Conservation (phyloP, 2,113 vertebrate genomes). For the Bubalus kerabau region DNA sequence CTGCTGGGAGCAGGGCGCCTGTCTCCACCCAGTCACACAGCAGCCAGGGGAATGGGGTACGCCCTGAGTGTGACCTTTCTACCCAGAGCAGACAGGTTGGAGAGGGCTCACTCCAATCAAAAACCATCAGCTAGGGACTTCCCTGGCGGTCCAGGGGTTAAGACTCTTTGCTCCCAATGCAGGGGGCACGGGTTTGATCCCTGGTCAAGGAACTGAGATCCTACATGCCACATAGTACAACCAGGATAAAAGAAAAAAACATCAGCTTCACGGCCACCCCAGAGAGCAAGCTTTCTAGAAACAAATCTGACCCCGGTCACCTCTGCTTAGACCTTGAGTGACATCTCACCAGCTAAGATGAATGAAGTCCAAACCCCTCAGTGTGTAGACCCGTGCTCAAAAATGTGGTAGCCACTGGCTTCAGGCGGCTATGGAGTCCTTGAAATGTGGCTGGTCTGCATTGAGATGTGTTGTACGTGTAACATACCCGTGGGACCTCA, state of each 20-base stretch:
- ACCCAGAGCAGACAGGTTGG: not conserved
- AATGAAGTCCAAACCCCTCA: not conserved
- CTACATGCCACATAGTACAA: not conserved
- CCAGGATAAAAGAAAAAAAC: not conserved
- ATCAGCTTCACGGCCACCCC: not conserved
- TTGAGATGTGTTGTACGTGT: not conserved
- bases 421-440: too few relatives aligned
- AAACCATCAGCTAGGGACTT: not conserved
- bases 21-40: not conserved
- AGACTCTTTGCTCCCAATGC: not conserved
- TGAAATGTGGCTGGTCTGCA: not conserved
- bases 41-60: accelerated
- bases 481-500: not conserved
- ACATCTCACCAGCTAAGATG: not conserved
- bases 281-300: not conserved
- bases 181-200: not conserved
- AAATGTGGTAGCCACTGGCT: not conserved
- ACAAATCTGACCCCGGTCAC: not conserved
- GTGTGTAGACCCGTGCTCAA: not conserved
- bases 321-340: too few relatives aligned
- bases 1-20: not conserved
- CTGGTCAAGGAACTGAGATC: not conserved
- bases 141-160: not conserved
- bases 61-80: not conserved
- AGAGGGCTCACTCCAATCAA: not conserved